phyloP scores from a whole-genome alignment of 1,140 invertebrate species.

The Aricia agestis region DNA sequence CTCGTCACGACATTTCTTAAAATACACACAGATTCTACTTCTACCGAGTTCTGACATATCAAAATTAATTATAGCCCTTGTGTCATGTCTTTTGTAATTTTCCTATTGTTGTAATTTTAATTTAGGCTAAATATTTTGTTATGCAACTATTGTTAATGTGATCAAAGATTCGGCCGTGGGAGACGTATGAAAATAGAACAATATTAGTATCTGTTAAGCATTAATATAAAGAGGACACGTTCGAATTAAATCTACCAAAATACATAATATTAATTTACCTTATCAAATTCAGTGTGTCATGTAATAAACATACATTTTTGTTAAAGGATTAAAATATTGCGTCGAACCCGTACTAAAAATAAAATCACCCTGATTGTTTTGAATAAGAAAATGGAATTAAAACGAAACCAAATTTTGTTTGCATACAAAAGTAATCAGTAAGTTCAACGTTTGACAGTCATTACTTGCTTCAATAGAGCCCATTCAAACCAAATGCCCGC shows the following conservation, averaged over 20 bases:
- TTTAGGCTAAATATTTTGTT: neutral
- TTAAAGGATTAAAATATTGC: too few relatives aligned
- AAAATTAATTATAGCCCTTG: neutral
- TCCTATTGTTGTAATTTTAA: neutral
- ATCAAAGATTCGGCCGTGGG: neutral
- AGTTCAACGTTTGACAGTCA: slow-evolving; percentile 38
- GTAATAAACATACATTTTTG: too few relatives aligned
- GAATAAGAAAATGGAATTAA: neutral
- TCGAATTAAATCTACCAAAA: neutral
- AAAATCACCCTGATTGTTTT: too few relatives aligned
- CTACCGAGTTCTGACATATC: neutral
- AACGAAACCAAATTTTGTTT: neutral
- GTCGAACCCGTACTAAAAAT: too few relatives aligned
- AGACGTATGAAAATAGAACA: neutral
- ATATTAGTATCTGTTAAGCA: neutral
- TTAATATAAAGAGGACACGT: neutral
- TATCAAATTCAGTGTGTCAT: too few relatives aligned
- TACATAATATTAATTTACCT: too few relatives aligned
- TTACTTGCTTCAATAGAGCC: slow-evolving; percentile 42
- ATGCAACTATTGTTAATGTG: neutral
- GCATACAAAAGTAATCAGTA: slow-evolving; percentile 26
- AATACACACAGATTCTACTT: neutral
- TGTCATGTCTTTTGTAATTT: neutral
- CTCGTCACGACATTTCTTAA: neutral
- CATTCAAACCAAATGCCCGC: slow-evolving; percentile 50